A percentile compares a stretch with the other conserved stretches of the same genome.
phyloP scores from a whole-genome alignment of 1,140 invertebrate species.

The Dermatophagoides farinae region DNA sequence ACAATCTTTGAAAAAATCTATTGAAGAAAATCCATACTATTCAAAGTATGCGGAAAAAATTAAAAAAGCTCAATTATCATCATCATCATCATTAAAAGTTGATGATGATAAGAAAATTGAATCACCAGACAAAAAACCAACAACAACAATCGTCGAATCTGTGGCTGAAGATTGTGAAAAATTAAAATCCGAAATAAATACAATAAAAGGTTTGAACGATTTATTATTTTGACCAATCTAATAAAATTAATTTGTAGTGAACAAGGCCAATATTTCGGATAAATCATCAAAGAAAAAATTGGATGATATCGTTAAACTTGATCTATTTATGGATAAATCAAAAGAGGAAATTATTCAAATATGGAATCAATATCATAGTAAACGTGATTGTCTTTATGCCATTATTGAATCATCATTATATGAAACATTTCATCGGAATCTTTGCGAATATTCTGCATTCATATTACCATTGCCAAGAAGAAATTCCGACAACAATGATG shows the following conservation, averaged over 20 bases:
- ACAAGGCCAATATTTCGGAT: neutral
- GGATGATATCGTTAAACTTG: constrained; percentile 13
- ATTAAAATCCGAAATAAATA: too few relatives aligned
- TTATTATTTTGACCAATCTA: too few relatives aligned
- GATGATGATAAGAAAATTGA: neutral
- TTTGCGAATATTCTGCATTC: constrained; percentile 7
- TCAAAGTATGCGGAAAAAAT: constrained; percentile 15
- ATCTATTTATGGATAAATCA: constrained; percentile 6
- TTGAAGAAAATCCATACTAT: constrained; percentile 16
- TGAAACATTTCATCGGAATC: constrained; percentile 2
- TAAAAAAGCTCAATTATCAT: neutral
- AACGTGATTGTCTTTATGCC: constrained; percentile 7
- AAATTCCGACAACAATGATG: neutral
- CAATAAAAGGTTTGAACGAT: too few relatives aligned
- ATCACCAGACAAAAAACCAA: neutral
- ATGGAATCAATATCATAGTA: constrained; percentile 11
- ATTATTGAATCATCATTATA: constrained; percentile 2
- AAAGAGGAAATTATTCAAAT: constrained; percentile 9
- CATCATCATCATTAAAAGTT: neutral
- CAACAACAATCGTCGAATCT: too few relatives aligned
- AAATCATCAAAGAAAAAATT: neutral
- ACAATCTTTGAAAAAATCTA: neutral
- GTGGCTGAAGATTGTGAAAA: too few relatives aligned
- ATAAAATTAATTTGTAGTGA: neutral
- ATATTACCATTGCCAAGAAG: constrained; percentile 3